These are phyloP conservation scores for Phylloscopus trochiloides DNA, from an alignment of 2,113 vertebrate species.

Conservation along the genomic window DNA sequence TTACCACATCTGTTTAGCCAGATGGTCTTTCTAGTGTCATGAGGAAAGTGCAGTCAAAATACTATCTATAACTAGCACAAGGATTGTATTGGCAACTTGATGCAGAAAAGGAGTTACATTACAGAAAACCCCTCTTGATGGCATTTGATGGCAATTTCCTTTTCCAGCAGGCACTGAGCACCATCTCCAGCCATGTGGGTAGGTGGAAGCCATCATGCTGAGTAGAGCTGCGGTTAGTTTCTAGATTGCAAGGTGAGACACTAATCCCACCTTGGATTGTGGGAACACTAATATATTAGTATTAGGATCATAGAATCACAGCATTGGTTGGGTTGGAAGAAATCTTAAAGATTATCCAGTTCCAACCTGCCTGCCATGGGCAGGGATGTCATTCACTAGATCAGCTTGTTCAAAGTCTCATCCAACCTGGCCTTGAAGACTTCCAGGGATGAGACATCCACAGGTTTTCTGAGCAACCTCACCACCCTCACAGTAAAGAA, in stretches of 20 bases:
- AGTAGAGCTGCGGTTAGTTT: neutral
- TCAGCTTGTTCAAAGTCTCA: neutral
- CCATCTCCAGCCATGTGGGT: neutral
- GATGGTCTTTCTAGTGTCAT: neutral
- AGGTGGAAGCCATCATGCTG: neutral
- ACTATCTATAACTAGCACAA: neutral
- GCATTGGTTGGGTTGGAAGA: neutral
- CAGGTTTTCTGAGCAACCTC: neutral
- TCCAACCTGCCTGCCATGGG: neutral
- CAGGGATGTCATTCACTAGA: neutral
- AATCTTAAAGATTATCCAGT: neutral
- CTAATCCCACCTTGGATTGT: too few species aligned
- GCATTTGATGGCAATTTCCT: neutral
- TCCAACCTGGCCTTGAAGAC: neutral
- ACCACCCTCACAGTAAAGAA: neutral
- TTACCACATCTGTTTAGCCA: slow-evolving; percentile 28
- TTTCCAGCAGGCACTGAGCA: neutral
- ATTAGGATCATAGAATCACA: neutral
- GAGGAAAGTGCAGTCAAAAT: neutral
- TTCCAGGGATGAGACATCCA: neutral
- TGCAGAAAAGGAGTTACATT: neutral
- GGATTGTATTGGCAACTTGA: neutral
- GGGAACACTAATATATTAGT: neutral
- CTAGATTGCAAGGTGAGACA: neutral
- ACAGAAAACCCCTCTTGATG: neutral